phyloP scores from a whole-genome alignment of 64 coral and sea anemone genomes.

The Hydrozoanthus tunicans region DNA sequence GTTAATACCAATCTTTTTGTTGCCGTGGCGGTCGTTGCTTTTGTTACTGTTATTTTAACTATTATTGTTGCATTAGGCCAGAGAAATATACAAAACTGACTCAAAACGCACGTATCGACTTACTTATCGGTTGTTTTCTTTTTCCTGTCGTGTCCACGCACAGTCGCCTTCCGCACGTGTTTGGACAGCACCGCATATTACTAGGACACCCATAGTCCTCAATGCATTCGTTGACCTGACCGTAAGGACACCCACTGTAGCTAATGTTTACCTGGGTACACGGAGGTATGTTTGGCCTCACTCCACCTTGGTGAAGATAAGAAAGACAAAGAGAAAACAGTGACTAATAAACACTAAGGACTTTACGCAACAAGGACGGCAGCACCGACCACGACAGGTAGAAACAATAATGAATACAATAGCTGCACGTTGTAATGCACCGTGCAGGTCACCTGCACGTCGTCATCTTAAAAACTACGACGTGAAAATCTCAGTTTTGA shows the following conservation, averaged over 20 bases:
- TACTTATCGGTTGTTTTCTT: not conserved
- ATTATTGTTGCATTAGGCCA: not conserved
- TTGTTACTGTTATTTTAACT: too few species aligned
- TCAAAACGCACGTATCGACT: not conserved
- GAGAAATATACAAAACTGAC: not conserved
- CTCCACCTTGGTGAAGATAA: not conserved
- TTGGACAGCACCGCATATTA: conserved; percentile 36
- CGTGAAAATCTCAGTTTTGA: too few species aligned
- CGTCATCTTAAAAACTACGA: too few species aligned
- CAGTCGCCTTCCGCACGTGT: conserved; percentile 19
- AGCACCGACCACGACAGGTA: too few species aligned
- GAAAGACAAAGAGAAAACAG: too few species aligned
- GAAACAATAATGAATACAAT: too few species aligned
- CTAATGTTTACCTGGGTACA: conserved; percentile 33
- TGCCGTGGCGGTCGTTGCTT: too few species aligned
- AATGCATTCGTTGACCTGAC: conserved; percentile 1
- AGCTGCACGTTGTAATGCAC: too few species aligned
- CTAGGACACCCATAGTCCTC: conserved; percentile 32
- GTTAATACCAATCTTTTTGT: too few species aligned
- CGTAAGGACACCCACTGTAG: conserved; percentile 31
- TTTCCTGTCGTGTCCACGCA: conserved; percentile 28
- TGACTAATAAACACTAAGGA: too few species aligned
- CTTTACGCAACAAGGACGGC: too few species aligned
- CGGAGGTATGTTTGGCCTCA: not conserved
- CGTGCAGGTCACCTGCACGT: too few species aligned